Evolutionary conservation across 2,888 invertebrate species (phyloP), one percentile per base, ranked within the genome.

Genomic region (Embidobia sp.): DNA sequence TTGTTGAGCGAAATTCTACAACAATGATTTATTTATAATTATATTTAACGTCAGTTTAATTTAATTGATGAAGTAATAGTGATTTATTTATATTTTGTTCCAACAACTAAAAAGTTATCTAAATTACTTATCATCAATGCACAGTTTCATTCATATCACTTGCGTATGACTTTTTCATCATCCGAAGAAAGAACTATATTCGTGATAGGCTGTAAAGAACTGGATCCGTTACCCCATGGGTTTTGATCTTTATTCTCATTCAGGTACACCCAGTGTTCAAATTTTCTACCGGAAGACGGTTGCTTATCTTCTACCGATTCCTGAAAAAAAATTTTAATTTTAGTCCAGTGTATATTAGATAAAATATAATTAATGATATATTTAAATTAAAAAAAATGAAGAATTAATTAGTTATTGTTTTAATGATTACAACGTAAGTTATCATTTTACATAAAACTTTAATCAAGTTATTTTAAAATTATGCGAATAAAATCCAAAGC

Each of bases 191-290:
- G 79, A 8, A 88, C 82, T 57, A 88, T 87, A 51, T 86, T 87
- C 2, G 87, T 86, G 8, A 90, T 86, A 1, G 88, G 82, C 49
- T 86, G 85, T 5, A 86, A 79, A 64, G 87, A 84, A 51, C 85
- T 85, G 3, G 87, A 84, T 11, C 83, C 84, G 19, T 84, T 82
- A 2, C 80, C 82, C 86, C 87, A 87, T 7, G 82, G 84, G 80
- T 84, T 85, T 53, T 86, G 84, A 26, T 86, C 85, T 44, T 85
- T 84, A 31, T 84, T 83, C 1, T 88, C 86, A 2, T 86, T 87
- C 6, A 88, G 78, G 74, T 86, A 88, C 7, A 89, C 86, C 90
- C 89, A 90, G 67, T 88, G 88, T 51, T 90, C 90, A 42, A 88
- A 88, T 72, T 87, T 89, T 16, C 87, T 63, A 15, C 67, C 73